A percentile compares a stretch with the other conserved stretches of the same genome.
These are phyloP conservation scores for Acrossocheilus fasciatus DNA, from an alignment of 2,797 vertebrate species.

Conservation along the genomic window DNA sequence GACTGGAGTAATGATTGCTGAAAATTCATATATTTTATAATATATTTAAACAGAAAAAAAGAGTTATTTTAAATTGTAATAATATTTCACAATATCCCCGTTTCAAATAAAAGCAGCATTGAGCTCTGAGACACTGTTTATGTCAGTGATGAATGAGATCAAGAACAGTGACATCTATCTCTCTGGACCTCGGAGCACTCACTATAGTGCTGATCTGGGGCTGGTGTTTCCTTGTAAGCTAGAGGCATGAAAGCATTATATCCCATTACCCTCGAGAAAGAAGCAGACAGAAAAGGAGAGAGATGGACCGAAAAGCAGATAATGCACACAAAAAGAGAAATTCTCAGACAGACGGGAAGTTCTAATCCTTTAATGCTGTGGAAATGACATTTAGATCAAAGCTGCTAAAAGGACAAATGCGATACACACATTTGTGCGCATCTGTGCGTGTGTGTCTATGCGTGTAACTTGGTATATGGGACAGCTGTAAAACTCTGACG, in stretches of 20 bases:
- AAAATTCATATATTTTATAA: not conserved
- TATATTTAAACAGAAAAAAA: not conserved
- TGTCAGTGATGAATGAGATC: conserved; percentile 36
- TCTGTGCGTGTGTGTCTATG: not conserved
- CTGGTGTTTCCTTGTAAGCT: conserved; percentile 8
- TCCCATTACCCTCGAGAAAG: conserved; percentile 20
- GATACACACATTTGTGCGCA: conserved; percentile 15
- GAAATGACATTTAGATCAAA: conserved; percentile 47
- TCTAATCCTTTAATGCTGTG: conserved; percentile 47
- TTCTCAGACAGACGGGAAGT: conserved; percentile 31
- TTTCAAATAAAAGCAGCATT: not conserved
- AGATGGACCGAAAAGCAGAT: conserved; percentile 29
- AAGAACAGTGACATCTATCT: not conserved
- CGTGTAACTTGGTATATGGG: not conserved
- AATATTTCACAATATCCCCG: not conserved
- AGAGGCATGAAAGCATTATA: conserved; percentile 20
- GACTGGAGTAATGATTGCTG: not conserved
- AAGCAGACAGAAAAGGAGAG: conserved; percentile 1
- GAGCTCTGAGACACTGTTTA: not conserved
- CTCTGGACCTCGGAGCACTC: not conserved
- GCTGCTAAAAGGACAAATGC: conserved; percentile 45
- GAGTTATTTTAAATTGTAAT: not conserved
- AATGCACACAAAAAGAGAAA: conserved; percentile 27
- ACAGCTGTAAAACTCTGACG: not conserved
- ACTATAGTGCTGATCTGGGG: not conserved